Evolutionary conservation across 1,140 invertebrate species (phyloP), one percentile per base, ranked within the genome.

Genomic region (Magallana ariakensis): DNA sequence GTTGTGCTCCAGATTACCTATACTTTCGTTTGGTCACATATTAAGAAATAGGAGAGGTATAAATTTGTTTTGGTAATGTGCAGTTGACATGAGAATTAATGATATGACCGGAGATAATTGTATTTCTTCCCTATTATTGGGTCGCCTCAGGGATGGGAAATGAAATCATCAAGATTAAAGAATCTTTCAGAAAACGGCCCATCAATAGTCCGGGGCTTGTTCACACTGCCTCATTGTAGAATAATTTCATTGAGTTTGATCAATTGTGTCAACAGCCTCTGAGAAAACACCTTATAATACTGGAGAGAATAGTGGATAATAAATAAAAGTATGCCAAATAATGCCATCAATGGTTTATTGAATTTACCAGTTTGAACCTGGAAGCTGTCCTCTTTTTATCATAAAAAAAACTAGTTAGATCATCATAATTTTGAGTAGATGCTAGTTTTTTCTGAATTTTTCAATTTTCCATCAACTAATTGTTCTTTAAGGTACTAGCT

Each of bases 121-220:
- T 75, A 75, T 26, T 75, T 75, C 66, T 75, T 75, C 33, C 7
- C 19, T 75, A 75, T 75, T 75, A 75, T 75, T 75, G 22, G 66
- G 11, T 10, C 22, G 66, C 66, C 33, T 3, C 9, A 75, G 66
- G 66, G 66, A 75, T 26, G 66, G 66, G 66, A 75, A 75, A 75
- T 75, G 22, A 75, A 75, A 75, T 75, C 66, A 75, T 75, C 22
- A 60, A 33, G 66, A 75, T 75, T 19, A 75, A 75, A 75, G 66
- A 75, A 11, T 26, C 26, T 13, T 26, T 75, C 66, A 13, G 22
- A 22, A 75, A 26, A 26, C 22, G 22, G 9, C 66, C 66, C 66
- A 75, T 75, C 22, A 19, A 75, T 26, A 11, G 66, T 75, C 22
- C 9, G 33, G 66, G 11, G 22, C 22, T 75, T 75, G 19, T 75